Percentiles rank a stretch among this genome's conserved stretches.
phyloP scores from a whole-genome alignment of 2,797 vertebrate genomes.

The Micrastur ruficollis region DNA sequence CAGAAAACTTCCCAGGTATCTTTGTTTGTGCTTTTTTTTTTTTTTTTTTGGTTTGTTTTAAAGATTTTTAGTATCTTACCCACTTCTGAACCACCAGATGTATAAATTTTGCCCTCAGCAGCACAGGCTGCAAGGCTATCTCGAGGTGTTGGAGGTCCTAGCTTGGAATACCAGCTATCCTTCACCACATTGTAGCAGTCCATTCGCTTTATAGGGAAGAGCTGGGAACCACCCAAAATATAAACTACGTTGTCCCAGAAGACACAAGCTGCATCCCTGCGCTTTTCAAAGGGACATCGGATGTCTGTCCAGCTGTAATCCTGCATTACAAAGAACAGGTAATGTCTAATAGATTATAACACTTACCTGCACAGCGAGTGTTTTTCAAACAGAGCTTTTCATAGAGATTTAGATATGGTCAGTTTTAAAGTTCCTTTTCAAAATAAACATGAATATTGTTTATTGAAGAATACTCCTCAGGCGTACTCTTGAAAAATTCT shows the following conservation, averaged over 20 bases:
- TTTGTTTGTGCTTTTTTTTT: conserved; percentile 45
- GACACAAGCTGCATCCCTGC: conserved; percentile 92
- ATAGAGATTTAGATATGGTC: conserved; percentile 55
- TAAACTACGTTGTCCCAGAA: conserved; percentile 99
- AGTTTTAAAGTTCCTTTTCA: conserved; percentile 64
- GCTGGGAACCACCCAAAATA: conserved; percentile 96
- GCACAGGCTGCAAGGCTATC: conserved; percentile 96
- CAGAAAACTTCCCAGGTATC: conserved; percentile 34
- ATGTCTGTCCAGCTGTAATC: conserved; percentile 97
- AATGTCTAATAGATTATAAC: conserved; percentile 58
- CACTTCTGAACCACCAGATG: conserved; percentile 97
- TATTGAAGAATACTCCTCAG: conserved; percentile 62
- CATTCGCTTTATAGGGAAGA: conserved; percentile 98
- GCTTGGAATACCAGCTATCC: conserved; percentile 98
- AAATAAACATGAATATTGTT: conserved; percentile 61
- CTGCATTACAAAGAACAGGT: conserved; percentile 76
- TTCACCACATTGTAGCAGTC: conserved; percentile 99
- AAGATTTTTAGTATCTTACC: conserved; percentile 81
- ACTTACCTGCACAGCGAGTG: conserved; percentile 53
- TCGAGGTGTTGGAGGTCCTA: conserved; percentile 93
- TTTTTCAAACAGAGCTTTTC: conserved; percentile 68
- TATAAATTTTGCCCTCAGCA: conserved; percentile 96
- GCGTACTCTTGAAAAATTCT: conserved; percentile 62
- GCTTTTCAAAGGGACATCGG: conserved; percentile 96
- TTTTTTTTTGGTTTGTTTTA: conserved; percentile 51